A percentile compares a stretch with the other conserved stretches of the same genome.
Conservation (phyloP, 1,140 invertebrate genomes). For the Magallana gigas region DNA sequence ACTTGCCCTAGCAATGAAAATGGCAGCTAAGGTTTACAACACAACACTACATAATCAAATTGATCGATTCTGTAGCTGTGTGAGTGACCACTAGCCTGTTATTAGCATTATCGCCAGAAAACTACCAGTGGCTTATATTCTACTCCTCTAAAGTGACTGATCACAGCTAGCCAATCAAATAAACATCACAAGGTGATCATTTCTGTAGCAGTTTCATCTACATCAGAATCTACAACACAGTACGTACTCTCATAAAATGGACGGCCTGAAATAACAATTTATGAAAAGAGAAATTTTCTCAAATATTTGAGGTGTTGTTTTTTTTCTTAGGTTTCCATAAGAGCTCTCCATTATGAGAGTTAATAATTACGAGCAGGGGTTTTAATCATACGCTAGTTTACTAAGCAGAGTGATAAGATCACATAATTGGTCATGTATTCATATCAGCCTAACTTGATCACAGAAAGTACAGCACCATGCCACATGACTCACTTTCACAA, state of each 20-base stretch:
- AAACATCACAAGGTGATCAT: constrained; percentile 14
- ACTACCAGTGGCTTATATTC: constrained; percentile 12
- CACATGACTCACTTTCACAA: constrained; percentile 13
- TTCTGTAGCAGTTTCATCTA: background rate
- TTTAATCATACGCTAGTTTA: too few species aligned
- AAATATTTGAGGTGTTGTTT: background rate
- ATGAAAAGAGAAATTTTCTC: background rate
- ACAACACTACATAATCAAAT: constrained; percentile 24
- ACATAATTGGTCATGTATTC: background rate
- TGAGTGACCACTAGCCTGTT: constrained; percentile 19
- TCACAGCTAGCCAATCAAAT: constrained; percentile 22
- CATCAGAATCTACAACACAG: background rate
- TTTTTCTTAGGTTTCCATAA: too few species aligned
- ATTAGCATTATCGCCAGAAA: constrained; percentile 17
- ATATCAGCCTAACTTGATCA: background rate
- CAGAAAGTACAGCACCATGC: background rate
- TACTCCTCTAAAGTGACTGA: constrained; percentile 24
- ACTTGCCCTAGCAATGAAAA: constrained; percentile 12
- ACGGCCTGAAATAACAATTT: background rate
- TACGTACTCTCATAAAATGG: constrained; percentile 24
- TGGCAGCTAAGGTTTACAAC: background rate
- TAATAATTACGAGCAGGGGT: background rate
- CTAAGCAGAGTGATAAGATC: background rate
- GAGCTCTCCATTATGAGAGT: too few species aligned
- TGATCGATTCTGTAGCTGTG: constrained; percentile 13